Evolutionary conservation across 2,888 invertebrate genomes (phyloP), one percentile per base, ranked within the genome.

Genomic region (Drosophila cyrtoloma): DNA sequence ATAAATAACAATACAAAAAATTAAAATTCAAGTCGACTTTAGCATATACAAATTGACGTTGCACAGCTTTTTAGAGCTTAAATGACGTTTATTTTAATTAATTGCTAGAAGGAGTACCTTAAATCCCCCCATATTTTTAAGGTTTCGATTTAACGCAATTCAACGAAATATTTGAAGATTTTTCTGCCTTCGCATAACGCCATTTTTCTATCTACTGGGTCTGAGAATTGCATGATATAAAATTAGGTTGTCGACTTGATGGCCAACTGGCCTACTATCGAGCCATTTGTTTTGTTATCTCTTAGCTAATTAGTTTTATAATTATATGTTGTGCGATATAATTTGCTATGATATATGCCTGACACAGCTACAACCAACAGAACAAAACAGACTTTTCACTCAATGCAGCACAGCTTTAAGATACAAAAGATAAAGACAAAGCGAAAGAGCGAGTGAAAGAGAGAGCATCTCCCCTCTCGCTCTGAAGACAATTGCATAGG

Each of bases 301-400:
- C 81, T 75, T 69, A 85, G 86, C 88, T 86, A 86, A 86, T 86
- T 86, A 86, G 88, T 77, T 89, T 89, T 79, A 77, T 81, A 89
- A 89, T 86, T 89, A 87, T 81, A 73, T 75, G 68, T 70, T 55
- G 32, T 60, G 64, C 53, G 72, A 75, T 74, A 78, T 65, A 78
- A 85, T 81, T 85, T 77, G 59, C 60, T 55, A 74, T 86, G 80
- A 84, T 80, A 74, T 78, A 78, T 87, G 88, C 53, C 57, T 67
- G 75, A 60, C 80, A 77, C 70, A 55, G 57, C n/a, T 68, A 68
- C 56, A 37, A 39, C n/a, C 44, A 62, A 50, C 57, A 30, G 14
- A 35, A 28, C 51, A 26, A 26, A 47, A 30, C 50, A 57, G 37
- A n/a, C 39, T 39, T n/a, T 19, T 10, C 28, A 16, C 63, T 52